Base-by-base conservation (phyloP, 2,888 invertebrate genomes). In the Luperina nickerlii region DNA sequence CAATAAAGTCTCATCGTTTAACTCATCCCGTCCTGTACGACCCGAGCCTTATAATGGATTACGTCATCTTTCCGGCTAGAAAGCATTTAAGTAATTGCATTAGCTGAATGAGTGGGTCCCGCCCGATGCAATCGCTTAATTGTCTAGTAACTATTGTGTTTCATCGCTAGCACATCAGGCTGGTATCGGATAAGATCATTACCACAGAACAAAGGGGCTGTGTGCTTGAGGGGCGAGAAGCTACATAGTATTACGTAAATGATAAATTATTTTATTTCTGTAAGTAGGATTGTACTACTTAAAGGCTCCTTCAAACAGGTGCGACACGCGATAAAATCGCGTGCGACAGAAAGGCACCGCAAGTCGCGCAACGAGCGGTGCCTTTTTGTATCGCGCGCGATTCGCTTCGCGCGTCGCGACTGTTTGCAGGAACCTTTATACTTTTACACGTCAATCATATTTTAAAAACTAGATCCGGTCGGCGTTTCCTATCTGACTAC, bases 51-150 rank as follows among this genome's bases (percentile, higher is more conserved):
- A 72, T 11, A 84, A 45, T 63, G 32, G 69, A 54, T 72, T 45
- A 74, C 78, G 60, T 78, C 85, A 78, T 82, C 66, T 65, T 78
- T 81, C 82, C 85, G 85, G 74, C 66, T 75, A 32, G 38, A n/a
- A 85, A 74, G 45, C 81, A 27, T 77, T 84, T 77, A 81, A 85
- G 82, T 85, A 74, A 84, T 84, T 84, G 72, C 82, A 78, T 84
- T 78, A 78, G n/a, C 4, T 27, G 67, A 82, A 67, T 78, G 81
- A 70, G 66, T 81, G 9, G 42, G 42, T 42, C 63, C 27, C 62
- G 20, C 38, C 65, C 66, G 69, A 85, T 84, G 82, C 78, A 78
- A 84, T 84, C 84, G 32, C 65, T 75, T 84, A 84, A 84, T 84
- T 84, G 85, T 74, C 78, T 69, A 62, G 72, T 77, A 71, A 42